Evolutionary conservation across 2,888 invertebrate species (phyloP), one percentile per base, ranked within the genome.

Genomic region (Uloborus plumipes): DNA sequence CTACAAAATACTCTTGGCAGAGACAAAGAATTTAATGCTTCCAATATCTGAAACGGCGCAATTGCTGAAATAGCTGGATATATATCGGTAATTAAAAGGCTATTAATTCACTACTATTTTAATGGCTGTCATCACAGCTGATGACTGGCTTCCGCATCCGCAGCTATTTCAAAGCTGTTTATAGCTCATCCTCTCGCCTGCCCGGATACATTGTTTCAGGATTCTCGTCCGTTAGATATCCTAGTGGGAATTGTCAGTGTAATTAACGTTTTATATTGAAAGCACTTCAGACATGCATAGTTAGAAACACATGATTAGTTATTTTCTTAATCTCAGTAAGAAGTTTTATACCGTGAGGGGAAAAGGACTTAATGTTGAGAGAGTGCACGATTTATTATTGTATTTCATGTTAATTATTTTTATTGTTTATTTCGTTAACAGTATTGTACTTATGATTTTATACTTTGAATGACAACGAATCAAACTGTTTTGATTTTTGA

Each of bases 41-140:
- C 16, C 26, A 62, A 62, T 31, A 62, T 62, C 62, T 39, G 39
- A 39, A 26, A 61, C 31, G 22, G 1, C 61, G n/a, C 61, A 61
- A 31, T 26, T n/a, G 13, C 15, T 26, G 31, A 61, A 26, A 22
- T 61, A 13, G 26, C 2, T 61, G 31, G 11, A 22, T 15, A n/a
- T 15, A 18, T 14, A 53, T 51, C 9, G 18, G 70, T 77, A 70
- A 77, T 77, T 77, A 77, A 77, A 71, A 31, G 47, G 62, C 65
- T 49, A 78, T 78, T 71, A 78, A 78, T 78, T 71, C 58, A 31
- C 70, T 49, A 18, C 62, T 70, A 49, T 70, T 76, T 66, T 74
- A 77, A 70, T 70, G 69, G 70, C n/a, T 77, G 77, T 65, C 77
- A 70, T 77, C 71, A 51, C 18, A 47, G 18, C 51, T 69, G 76